Base-by-base conservation (phyloP, 2,888 invertebrate genomes). In the Alloscopus bannaensis region DNA sequence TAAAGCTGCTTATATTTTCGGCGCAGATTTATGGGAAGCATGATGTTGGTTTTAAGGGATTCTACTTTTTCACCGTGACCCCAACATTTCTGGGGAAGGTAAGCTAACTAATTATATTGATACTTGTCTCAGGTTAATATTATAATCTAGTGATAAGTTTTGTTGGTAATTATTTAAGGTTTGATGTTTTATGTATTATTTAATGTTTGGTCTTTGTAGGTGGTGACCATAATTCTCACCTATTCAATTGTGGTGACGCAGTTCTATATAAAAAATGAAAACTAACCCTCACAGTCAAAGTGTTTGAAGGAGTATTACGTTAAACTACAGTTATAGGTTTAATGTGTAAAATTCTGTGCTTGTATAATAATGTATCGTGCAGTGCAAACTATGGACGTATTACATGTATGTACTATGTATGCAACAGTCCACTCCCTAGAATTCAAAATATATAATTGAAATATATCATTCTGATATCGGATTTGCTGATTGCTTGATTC, bases 11-110 rank as follows among this genome's bases (percentile, higher is more conserved):
- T 18, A 6, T 80, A n/a, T 73, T 80, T 68, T 18, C 40, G 16
- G 26, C 69, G 20, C 69, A 73, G 24, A 6, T 73, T 8, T 69
- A 75, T 64, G 69, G 64, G n/a, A 52, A 59, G 45, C 47, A 73
- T 47, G 55, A 73, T 16, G 75, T 80, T 64, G 80, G 80, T 0
- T 80, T 80, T 28, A 80, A 64, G 62, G 80, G 80, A 20, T 42
- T 45, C 3, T 69, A 57, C 18, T 80, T 73, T 20, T 80, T 80
- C 40, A 80, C 80, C 8, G 36, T 80, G 1, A 73, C 80, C 13
- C 69, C 62, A 29, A 50, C 64, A 3, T 75, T 80, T 55, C 20
- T 70, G 11, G 45, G 57, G 13, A 73, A 57, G 42, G 80, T 75
- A 73, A 68, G 26, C 45, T 20, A 22, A 26, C 18, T 24, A 40